Base-by-base conservation (phyloP, 2,888 invertebrate genomes). In the Eulithis testata region DNA sequence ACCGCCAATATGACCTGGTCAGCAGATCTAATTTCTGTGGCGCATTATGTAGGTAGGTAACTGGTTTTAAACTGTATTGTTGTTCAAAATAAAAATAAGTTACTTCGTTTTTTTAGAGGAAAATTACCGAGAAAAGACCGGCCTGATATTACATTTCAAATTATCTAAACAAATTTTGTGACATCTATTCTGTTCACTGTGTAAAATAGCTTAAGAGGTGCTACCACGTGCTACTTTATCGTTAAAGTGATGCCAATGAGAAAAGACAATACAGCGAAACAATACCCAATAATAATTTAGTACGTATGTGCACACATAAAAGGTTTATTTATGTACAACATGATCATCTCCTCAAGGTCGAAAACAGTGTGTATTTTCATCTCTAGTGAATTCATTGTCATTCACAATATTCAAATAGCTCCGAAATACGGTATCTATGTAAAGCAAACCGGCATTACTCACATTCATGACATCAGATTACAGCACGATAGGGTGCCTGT, bases 381-480 rank as follows among this genome's bases (percentile, higher is more conserved):
- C 11, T 40, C 21, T 5, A 40, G 14, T 21, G 47, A 11, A 49
- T 63, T 49, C 8, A 47, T 12, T 40, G 37, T 54, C 56, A 53
- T 60, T 56, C 52, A 45, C 53, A 27, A 57, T 63, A 63, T 56
- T 63, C 49, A 51, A 55, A 60, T 60, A 61, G 61, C 8, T 63
- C 63, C 45, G 58, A 66, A 72, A 72, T 65, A 60, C 66, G 11
- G 58, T 61, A 52, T 62, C 51, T 57, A 47, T 56, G 60, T 58
- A 40, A 50, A 51, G 53, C 47, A 45, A 70, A 62, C 50, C 51
- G 55, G 55, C 65, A 78, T 75, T 75, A 76, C 76, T 72, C 70
- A 68, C 60, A 73, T 47, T 55, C 71, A 73, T 79, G 79, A 80
- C 78, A 79, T 80, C 81, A 80, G 76, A 66, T 63, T 69, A 73